phyloP scores from a whole-genome alignment of 2,797 vertebrate species.

The Cygnus olor region DNA sequence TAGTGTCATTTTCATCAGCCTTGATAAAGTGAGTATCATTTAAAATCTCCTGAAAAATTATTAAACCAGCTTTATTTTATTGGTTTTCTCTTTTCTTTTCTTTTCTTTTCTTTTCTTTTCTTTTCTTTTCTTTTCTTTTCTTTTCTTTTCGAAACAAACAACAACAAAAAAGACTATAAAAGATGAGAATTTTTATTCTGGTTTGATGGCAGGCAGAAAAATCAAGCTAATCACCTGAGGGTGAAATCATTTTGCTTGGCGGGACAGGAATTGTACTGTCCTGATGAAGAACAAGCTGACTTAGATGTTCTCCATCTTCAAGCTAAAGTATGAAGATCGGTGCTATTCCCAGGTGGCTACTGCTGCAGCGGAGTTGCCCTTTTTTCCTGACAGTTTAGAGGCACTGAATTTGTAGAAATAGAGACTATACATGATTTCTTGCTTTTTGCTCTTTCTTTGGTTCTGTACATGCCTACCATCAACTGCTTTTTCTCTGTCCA shows the following conservation, averaged over 20 bases:
- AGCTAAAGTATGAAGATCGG: not conserved
- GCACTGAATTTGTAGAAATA: not conserved
- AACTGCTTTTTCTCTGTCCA: not conserved
- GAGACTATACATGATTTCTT: not conserved
- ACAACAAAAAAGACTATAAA: not conserved
- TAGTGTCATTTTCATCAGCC: conserved; percentile 76
- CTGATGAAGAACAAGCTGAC: not conserved
- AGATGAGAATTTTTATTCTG: not conserved
- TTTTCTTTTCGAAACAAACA: not conserved
- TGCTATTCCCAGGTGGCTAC: not conserved
- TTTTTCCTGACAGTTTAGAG: not conserved
- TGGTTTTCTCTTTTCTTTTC: not conserved
- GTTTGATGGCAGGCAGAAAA: not conserved
- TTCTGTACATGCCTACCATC: not conserved
- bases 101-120: not conserved
- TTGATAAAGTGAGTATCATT: conserved; percentile 69
- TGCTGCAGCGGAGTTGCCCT: not conserved
- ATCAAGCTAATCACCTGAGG: not conserved
- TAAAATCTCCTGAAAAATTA: conserved; percentile 78
- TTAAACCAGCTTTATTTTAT: conserved; percentile 67
- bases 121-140: not conserved
- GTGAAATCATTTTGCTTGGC: not conserved
- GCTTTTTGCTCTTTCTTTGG: not conserved
- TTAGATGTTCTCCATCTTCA: not conserved
- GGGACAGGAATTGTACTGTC: not conserved